These are phyloP conservation scores for Schizaphis graminum DNA, from an alignment of 2,888 invertebrate genomes.

Conservation along the genomic window DNA sequence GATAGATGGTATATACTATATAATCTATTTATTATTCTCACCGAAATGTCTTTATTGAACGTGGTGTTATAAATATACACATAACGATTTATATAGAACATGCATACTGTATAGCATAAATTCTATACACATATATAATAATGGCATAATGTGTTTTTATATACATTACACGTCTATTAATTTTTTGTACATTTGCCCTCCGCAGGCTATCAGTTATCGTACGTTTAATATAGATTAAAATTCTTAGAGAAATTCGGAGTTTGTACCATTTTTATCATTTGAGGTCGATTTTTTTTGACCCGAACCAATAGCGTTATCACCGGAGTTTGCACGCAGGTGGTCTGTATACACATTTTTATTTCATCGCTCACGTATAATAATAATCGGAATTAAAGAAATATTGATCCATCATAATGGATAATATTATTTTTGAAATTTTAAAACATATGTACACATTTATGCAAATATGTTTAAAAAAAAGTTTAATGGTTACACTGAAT, in stretches of 20 bases:
- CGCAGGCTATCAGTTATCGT: not conserved
- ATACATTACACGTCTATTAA: not conserved
- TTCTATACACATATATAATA: not conserved
- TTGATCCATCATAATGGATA: slow-evolving; percentile 47
- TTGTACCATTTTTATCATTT: slow-evolving; percentile 60
- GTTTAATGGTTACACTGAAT: slow-evolving; percentile 34
- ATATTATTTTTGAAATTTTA: slow-evolving; percentile 57
- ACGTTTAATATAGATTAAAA: slow-evolving; percentile 15
- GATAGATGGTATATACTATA: not conserved
- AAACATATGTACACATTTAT: slow-evolving; percentile 57
- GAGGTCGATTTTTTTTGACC: slow-evolving; percentile 51
- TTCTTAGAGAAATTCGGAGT: slow-evolving; percentile 47
- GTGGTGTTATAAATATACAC: too few species aligned
- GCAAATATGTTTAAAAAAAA: slow-evolving; percentile 49
- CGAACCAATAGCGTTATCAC: slow-evolving; percentile 31
- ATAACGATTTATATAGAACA: not conserved
- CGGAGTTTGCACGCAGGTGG: slow-evolving; percentile 38
- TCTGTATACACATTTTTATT: slow-evolving; percentile 38
- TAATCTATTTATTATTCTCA: not conserved
- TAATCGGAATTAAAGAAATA: slow-evolving; percentile 50
- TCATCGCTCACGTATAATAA: slow-evolving; percentile 40
- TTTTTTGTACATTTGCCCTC: slow-evolving; percentile 37
- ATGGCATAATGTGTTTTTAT: not conserved
- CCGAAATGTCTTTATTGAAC: not conserved
- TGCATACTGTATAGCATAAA: not conserved